Conservation (phyloP, 2,888 invertebrate genomes). For the Drosophila cognata region DNA sequence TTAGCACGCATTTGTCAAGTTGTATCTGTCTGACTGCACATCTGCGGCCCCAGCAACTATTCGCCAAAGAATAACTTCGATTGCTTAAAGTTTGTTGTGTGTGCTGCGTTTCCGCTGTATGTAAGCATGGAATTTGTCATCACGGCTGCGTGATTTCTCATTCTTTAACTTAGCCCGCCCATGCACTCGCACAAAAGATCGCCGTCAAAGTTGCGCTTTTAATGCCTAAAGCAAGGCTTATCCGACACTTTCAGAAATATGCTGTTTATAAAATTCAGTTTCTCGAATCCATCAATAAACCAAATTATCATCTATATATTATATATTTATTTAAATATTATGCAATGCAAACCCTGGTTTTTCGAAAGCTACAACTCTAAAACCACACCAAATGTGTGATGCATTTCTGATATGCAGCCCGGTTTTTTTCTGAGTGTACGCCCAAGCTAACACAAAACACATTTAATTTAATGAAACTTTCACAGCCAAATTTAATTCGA, state of each 20-base stretch:
- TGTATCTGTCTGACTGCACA: slow-evolving; percentile 22
- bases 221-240: no score
- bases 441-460: no score
- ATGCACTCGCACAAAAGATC: not conserved
- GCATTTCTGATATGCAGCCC: no score
- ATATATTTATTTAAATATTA: no score
- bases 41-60: not conserved
- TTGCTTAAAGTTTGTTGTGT: not conserved
- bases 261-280: not conserved
- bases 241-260: not conserved
- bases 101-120: not conserved
- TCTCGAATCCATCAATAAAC: no score
- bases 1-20: slow-evolving; percentile 64
- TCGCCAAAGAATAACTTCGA: slow-evolving; percentile 17
- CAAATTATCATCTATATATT: no score
- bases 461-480: no score
- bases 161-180: not conserved
- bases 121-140: not conserved
- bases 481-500: no score
- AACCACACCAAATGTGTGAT: no score
- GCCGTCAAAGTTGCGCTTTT: not conserved
- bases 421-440: no score
- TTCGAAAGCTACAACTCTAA: no score
- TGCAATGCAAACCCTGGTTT: no score
- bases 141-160: not conserved